Conservation (phyloP, 2,113 vertebrate genomes). For the Chionis minor region DNA sequence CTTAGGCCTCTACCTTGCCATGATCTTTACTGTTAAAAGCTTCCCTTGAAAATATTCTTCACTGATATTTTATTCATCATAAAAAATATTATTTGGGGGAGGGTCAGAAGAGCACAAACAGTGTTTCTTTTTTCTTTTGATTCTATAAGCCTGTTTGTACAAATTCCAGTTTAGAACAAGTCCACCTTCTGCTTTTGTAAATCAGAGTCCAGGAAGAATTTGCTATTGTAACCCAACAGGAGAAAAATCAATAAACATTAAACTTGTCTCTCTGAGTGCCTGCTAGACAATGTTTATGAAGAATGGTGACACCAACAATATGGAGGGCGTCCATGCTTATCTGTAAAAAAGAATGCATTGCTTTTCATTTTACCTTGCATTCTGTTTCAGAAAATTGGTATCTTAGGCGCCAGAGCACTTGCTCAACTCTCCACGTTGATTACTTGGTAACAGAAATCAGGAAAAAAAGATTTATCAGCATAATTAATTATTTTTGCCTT, state of each 20-base stretch:
- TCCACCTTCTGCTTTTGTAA: conserved; percentile 1
- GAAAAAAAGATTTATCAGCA: not conserved
- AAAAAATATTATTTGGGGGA: not conserved
- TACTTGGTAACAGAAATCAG: not conserved
- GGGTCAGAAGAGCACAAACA: not conserved
- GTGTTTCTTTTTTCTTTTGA: not conserved
- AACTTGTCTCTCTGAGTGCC: not conserved
- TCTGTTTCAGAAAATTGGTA: conserved; percentile 24
- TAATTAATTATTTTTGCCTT: not conserved
- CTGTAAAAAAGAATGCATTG: not conserved
- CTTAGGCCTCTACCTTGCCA: not conserved
- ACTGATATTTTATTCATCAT: not conserved
- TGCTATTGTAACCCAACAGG: not conserved
- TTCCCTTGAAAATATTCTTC: not conserved
- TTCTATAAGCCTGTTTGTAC: not conserved
- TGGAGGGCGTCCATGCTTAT: not conserved
- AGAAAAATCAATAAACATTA: conserved; percentile 39
- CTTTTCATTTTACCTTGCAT: conserved; percentile 7
- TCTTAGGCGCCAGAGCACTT: not conserved
- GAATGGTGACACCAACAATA: conserved; percentile 43
- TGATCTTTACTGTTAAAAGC: not conserved
- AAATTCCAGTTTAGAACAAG: not conserved
- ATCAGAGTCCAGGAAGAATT: conserved; percentile 16
- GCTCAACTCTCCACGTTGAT: not conserved
- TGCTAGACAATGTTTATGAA: conserved; percentile 28